Evolutionary conservation across 2,888 invertebrate genomes (phyloP), one percentile per base, ranked within the genome.

Genomic region (Hoplodrina ambigua): DNA sequence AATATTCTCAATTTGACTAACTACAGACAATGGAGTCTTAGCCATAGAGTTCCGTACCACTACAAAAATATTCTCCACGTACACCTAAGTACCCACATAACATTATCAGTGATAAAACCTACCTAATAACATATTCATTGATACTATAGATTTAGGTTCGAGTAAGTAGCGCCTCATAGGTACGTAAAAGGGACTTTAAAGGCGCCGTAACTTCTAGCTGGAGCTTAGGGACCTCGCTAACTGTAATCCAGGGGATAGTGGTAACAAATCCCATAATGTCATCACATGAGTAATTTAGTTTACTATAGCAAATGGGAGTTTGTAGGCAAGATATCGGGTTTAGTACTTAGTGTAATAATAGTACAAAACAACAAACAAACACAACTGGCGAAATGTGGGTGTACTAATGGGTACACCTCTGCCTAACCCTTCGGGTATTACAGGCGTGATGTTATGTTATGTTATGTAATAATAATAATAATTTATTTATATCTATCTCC

Each of bases 171-270:
- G 30, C 17, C 15, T 13, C 15, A 15, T 37, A 11, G 4, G 13
- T 30, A 13, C 41, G 10, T 37, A 4, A 53, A 41, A 30, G 13
- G 11, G 15, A 3, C 30, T 7, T 0, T 33, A n/a, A 20, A 25
- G 15, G n/a, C 50, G 5, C 13, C 41, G 30, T 64, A 8, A 50
- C 30, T 5, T 30, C 5, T 13, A 44, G 5, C 6, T 17, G 19
- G 41, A 17, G 17, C 13, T 25, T 8, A 53, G 20, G 13, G 68
- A 20, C 15, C 11, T 49, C 46, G 25, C 15, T 54, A 4, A 8
- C 53, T 11, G 8, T 46, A 68, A 68, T 68, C 25, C n/a, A 13
- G n/a, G 46, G 17, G 65, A 66, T 64, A 41, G n/a, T 7, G 11
- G 13, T 30, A 46, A 25, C n/a, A 68, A 68, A 68, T 25, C 53